Evolutionary conservation across 2,797 vertebrate species (phyloP).

Genomic region (Eulemur coronatus): DNA sequence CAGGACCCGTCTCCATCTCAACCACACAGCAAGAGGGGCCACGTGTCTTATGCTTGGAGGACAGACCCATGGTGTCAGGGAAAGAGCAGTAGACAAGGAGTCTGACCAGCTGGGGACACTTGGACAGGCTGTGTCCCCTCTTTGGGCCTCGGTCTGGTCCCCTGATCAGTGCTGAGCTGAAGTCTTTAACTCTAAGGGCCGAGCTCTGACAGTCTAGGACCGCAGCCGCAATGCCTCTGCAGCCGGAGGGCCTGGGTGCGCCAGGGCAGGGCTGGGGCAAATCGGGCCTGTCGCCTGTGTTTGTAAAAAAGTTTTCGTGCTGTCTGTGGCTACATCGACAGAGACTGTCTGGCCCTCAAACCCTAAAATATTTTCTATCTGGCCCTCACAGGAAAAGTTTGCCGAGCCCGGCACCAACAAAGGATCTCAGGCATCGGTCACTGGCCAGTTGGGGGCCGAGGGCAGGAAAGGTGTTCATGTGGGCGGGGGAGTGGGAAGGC

Average conservation of each 20-base stretch:
- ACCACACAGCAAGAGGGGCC: background rate
- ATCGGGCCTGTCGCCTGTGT: background rate
- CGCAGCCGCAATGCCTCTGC: too few relatives aligned
- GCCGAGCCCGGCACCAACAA: rapidly evolving
- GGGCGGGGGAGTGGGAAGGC: background rate
- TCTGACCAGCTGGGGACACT: background rate
- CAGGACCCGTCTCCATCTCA: background rate
- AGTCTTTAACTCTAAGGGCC: background rate
- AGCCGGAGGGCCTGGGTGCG: background rate
- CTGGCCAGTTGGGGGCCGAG: background rate
- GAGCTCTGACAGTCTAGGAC: too few relatives aligned
- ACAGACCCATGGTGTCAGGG: rapidly evolving
- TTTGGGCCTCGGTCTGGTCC: background rate
- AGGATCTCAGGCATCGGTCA: background rate
- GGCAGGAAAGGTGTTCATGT: background rate
- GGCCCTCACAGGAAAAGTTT: background rate
- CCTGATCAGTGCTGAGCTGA: background rate
- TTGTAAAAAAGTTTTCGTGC: rapidly evolving
- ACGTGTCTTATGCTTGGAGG: background rate
- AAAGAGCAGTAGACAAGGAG: background rate
- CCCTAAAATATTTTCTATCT: background rate
- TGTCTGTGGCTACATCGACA: background rate
- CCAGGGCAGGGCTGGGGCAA: background rate
- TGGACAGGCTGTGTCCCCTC: rapidly evolving
- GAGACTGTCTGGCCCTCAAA: background rate